A percentile compares a stretch with the other conserved stretches of the same genome.
Evolutionary conservation across 1,140 invertebrate genomes (phyloP).

Genomic region (Parasteatoda tepidariorum): DNA sequence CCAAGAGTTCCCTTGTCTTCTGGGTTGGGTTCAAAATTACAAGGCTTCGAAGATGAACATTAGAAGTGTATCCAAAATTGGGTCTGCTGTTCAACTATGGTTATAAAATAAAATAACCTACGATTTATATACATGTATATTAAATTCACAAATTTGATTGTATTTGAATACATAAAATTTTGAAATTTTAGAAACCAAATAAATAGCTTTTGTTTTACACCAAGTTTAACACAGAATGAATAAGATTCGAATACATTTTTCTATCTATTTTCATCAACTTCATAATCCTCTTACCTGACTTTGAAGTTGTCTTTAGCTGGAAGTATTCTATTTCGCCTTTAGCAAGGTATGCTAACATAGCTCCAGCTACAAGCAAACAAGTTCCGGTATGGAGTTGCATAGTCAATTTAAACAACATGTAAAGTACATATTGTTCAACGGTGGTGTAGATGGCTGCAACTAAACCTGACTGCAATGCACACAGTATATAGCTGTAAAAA

Average conservation of each 20-base stretch:
- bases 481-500: conserved; percentile 15
- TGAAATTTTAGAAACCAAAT: not conserved
- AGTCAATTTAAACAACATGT: conserved; percentile 14
- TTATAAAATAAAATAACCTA: no score
- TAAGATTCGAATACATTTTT: not conserved
- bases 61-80: no score
- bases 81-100: no score
- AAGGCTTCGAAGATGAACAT: no score
- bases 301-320: not conserved
- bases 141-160: no score
- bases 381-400: not conserved
- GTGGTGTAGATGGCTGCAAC: conserved; percentile 16
- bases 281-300: not conserved
- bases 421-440: conserved; percentile 25
- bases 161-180: no score
- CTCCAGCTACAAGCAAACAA: not conserved
- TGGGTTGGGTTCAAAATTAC: no score
- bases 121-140: not conserved
- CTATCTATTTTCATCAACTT: not conserved
- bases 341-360: not conserved
- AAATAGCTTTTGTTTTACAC: not conserved
- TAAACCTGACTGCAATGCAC: conserved; percentile 4
- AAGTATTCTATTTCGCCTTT: conserved; percentile 29
- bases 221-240: not conserved
- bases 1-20: no score